These are phyloP conservation scores for Aythya baeri DNA, from an alignment of 2,113 vertebrate genomes.

Conservation along the genomic window DNA sequence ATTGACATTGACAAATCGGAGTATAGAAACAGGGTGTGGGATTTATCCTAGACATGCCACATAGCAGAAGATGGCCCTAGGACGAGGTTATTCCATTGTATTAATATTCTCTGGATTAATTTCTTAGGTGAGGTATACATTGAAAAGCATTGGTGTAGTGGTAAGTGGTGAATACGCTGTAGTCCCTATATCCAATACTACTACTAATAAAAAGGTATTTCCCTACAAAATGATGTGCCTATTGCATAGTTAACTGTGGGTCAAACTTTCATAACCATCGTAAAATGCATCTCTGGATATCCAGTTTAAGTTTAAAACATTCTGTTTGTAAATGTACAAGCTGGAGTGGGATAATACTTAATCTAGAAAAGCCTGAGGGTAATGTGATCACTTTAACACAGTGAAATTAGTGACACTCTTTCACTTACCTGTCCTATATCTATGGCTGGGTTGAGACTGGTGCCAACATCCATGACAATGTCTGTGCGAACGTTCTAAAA, in stretches of 20 bases:
- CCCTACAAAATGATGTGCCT: neutral
- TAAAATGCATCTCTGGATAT: neutral
- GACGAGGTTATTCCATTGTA: neutral
- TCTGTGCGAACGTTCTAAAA: constrained; percentile 90
- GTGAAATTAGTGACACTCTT: neutral
- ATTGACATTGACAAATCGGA: neutral
- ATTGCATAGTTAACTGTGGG: neutral
- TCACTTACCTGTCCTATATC: constrained; percentile 94
- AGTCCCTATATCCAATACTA: neutral
- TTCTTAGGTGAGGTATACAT: neutral
- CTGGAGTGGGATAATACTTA: neutral
- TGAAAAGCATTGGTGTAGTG: neutral
- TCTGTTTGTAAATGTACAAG: neutral
- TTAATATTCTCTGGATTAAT: neutral
- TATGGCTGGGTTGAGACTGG: constrained; percentile 94
- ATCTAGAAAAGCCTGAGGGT: neutral
- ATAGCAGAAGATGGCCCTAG: neutral
- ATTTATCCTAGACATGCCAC: neutral
- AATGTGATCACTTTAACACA: neutral
- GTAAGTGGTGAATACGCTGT: neutral
- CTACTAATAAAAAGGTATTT: neutral
- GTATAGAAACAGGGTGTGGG: neutral
- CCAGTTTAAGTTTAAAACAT: neutral
- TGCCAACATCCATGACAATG: constrained; percentile 97
- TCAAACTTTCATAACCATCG: neutral